Conservation (phyloP, 2,797 vertebrate genomes). For the Sebastes nivosus region DNA sequence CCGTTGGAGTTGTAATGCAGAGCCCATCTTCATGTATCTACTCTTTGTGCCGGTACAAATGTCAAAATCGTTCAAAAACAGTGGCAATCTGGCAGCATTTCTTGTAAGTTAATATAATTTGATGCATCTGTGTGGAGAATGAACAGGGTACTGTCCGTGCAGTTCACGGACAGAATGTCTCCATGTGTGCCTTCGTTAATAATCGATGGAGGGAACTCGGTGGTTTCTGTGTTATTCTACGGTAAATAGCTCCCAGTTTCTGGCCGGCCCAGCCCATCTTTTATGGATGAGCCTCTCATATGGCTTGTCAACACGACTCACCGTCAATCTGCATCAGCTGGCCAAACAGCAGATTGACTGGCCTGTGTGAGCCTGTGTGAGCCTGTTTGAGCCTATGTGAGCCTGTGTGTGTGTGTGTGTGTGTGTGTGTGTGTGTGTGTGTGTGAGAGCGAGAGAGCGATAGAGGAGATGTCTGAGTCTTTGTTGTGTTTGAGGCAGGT, state of each 20-base stretch:
- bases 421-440: neutral
- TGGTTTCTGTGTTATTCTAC: slow-evolving; percentile 50
- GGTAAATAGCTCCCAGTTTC: slow-evolving; percentile 48
- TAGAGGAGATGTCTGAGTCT: slow-evolving; percentile 2
- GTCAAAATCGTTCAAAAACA: neutral
- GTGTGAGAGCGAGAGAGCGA: neutral
- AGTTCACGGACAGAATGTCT: slow-evolving; percentile 14
- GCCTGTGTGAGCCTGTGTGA: neutral
- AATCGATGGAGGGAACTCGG: slow-evolving; percentile 51
- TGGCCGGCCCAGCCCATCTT: slow-evolving; percentile 52
- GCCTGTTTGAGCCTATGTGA: neutral
- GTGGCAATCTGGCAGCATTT: neutral
- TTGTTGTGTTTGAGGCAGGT: neutral
- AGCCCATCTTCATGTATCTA: neutral
- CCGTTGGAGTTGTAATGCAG: neutral
- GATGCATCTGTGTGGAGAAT: neutral
- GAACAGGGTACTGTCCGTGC: neutral
- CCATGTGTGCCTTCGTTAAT: slow-evolving; percentile 50
- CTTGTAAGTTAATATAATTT: neutral
- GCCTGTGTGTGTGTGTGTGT: neutral
- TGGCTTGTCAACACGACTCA: slow-evolving; percentile 46
- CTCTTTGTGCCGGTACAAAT: neutral
- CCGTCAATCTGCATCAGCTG: slow-evolving; percentile 56
- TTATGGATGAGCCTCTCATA: slow-evolving; percentile 73
- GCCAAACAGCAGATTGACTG: slow-evolving; percentile 49